A percentile compares a stretch with the other conserved stretches of the same genome.
Conservation (phyloP, 23 tunicate species). For the Aplidium turbinatum region DNA sequence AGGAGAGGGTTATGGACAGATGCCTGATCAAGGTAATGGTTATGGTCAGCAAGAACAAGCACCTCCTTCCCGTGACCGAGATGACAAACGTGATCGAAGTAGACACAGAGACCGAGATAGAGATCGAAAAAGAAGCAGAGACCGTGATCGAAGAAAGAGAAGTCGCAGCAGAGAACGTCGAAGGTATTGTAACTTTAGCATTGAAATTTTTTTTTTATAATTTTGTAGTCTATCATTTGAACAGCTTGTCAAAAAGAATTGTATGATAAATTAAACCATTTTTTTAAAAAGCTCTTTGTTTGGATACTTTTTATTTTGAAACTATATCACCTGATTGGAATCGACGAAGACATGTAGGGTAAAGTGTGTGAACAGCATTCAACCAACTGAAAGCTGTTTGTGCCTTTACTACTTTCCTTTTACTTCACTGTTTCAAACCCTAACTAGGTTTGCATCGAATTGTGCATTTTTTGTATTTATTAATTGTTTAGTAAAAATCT, state of each 20-base stretch:
- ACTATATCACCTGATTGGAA: no score
- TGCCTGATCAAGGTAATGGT: no score
- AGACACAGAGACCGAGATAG: slow-evolving; percentile 34
- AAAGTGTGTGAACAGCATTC: no score
- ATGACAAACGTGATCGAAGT: slow-evolving; percentile 11
- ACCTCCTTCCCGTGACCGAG: slow-evolving; percentile 14
- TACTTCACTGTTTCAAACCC: no score
- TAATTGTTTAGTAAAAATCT: no score
- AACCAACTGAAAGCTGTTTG: no score
- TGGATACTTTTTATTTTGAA: no score
- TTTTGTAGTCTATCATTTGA: background rate
- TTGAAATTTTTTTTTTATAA: background rate
- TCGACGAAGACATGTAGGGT: no score
- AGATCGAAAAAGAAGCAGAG: slow-evolving; percentile 24
- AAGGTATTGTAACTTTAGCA: slow-evolving; percentile 5
- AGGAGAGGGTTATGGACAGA: no score
- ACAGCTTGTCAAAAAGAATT: background rate
- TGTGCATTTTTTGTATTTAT: no score
- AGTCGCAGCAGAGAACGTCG: slow-evolving; percentile 35
- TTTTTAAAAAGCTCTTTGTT: background rate
- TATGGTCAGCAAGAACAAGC: background rate
- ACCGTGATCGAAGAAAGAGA: slow-evolving; percentile 1
- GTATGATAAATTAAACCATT: background rate
- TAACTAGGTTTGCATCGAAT: no score
- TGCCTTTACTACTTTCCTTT: no score